Conservation (phyloP, 2,888 invertebrate genomes). For the Synergus gifuensis region DNA sequence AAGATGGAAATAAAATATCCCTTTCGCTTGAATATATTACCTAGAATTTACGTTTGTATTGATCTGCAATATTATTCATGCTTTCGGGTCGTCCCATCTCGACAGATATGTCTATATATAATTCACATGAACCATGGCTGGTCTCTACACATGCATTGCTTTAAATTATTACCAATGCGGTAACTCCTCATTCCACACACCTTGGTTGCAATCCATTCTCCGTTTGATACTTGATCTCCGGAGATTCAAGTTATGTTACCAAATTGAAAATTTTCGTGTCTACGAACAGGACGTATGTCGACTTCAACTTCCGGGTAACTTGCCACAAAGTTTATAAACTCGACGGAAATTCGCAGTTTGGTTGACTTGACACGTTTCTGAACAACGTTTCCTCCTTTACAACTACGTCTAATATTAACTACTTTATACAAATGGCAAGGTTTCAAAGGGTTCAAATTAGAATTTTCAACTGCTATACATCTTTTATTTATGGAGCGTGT, state of each 20-base stretch:
- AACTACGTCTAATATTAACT: not conserved
- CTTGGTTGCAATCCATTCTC: constrained; percentile 57
- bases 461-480: constrained; percentile 10
- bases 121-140: not conserved
- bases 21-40: too few relatives aligned
- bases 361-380: constrained; percentile 50
- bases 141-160: not conserved
- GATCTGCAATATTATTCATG: too few relatives aligned
- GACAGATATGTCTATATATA: constrained; percentile 2
- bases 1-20: too few relatives aligned
- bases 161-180: constrained; percentile 14
- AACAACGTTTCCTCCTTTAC: constrained; percentile 19
- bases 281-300: constrained; percentile 22
- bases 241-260: constrained; percentile 50
- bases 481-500: not conserved
- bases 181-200: constrained; percentile 44
- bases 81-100: constrained; percentile 3
- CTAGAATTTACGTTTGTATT: too few relatives aligned
- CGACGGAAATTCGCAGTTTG: constrained; percentile 56
- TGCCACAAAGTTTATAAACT: constrained; percentile 53
- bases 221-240: constrained; percentile 58
- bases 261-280: constrained; percentile 46
- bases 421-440: not conserved
- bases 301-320: constrained; percentile 53
- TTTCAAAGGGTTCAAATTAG: constrained; percentile 10